Base-by-base conservation (phyloP, 2,113 vertebrate genomes). In the Siniperca knerii region DNA sequence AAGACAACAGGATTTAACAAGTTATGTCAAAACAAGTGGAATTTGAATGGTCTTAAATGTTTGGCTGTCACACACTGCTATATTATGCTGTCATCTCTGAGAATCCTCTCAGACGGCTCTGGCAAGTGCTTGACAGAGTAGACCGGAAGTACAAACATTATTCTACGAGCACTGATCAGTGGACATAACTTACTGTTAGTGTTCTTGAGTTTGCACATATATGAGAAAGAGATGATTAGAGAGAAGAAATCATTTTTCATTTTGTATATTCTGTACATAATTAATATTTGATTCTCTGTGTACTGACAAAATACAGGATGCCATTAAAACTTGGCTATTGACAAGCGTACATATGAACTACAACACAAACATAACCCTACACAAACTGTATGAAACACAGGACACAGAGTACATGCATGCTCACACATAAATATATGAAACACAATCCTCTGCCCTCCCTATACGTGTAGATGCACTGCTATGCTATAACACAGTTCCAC, bases 11-110 rank as follows among this genome's bases (percentile, higher is more conserved):
- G 20, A 50, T 74, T 68, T 55, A 20, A 61, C 29, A 48, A n/a
- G 25, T 73, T 81, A 33, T 44, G 54, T 40, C 42, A 48, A 76
- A 83, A 81, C 46, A 68, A 68, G 62, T 55, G 0, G 37, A 42
- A 72, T 83, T 65, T 65, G 13, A 52, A 48, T 58, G 40, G 29
- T 61, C 35, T 37, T 80, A 84, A 76, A 80, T 67, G 6, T 1
- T 10, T 40, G 8, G 44, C 54, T 77, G 83, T 82, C 84, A 82
- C 55, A 73, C 64, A 46, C 16, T 69, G 75, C 66, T 54, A 68
- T 83, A 89, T 89, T 87, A 87, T 55, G 21, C 77, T 85, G 87
- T 85, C 82, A 81, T 76, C 55, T 70, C 61, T 57, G 54, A 70
- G 57, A 85, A 77, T 77, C 57, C 55, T 37, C 48, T 77, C 16